Evolutionary conservation across 2,888 invertebrate genomes (phyloP), one percentile per base, ranked within the genome.

Genomic region (Formica aserva): DNA sequence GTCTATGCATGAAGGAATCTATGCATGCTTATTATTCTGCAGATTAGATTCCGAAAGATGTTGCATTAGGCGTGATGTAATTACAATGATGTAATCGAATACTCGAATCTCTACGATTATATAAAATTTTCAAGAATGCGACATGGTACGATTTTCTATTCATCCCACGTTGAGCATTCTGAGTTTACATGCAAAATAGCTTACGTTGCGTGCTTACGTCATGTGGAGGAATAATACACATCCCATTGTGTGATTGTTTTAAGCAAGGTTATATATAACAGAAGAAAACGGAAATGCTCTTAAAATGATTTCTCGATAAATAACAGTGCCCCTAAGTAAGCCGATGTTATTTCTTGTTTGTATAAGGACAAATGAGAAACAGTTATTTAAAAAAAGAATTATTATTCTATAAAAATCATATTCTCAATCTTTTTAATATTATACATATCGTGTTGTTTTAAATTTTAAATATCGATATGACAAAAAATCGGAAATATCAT

Each of bases 121-220:
- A 29, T 67, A 77, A 76, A 48, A 66, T 76, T 52, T 66, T 76
- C n/a, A 76, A 66, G 66, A 76, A 13, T n/a, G 35, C 45, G 32
- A n/a, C 9, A 45, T 11, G 9, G 48, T 22, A 52, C 6, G 26
- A 52, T 67, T 45, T 22, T 72, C 13, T 52, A 41, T 72, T 78
- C 57, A 38, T 71, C 18, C 6, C 41, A 69, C 32, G 60, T n/a
- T 41, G 26, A n/a, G 9, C 29, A 32, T 32, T 71, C 15, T 38
- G 38, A 18, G 13, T 66, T 32, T 22, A 82, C 52, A 76, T 76
- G 65, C 55, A 65, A 62, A 74, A 32, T 45, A 75, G 66, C 75
- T 82, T 76, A 15, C 45, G 18, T 52, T 45, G 18, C 15, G 22
- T 48, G 22, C 11, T 74, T 74, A 26, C 75, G 41, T 63, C 48